These are phyloP conservation scores for Diogma glabrata DNA, from an alignment of 2,888 invertebrate species.

Conservation along the genomic window DNA sequence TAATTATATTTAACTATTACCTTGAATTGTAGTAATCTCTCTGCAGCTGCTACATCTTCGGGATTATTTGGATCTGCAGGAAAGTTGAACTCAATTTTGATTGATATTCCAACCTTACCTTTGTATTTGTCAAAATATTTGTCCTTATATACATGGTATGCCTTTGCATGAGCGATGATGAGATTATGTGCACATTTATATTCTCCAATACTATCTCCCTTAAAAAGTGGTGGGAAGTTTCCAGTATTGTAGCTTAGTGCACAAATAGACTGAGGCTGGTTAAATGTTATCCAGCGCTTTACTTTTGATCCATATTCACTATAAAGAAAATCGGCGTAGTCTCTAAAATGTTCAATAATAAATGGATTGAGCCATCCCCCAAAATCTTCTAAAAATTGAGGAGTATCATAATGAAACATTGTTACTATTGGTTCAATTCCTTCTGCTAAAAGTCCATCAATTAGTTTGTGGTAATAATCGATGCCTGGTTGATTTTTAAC, in stretches of 20 bases:
- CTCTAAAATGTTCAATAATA: constrained; percentile 38
- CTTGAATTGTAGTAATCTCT: too few species aligned
- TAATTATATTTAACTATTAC: too few species aligned
- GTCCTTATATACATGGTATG: constrained; percentile 30
- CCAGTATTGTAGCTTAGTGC: constrained; percentile 38
- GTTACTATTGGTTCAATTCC: constrained; percentile 50
- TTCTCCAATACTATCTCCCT: constrained; percentile 37
- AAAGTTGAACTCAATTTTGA: constrained; percentile 24
- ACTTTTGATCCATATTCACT: constrained; percentile 39
- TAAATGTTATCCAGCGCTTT: constrained; percentile 47
- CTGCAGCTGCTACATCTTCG: constrained; percentile 11
- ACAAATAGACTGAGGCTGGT: constrained; percentile 41
- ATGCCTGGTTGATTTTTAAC: constrained; percentile 25
- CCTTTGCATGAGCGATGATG: constrained; percentile 41
- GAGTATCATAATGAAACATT: constrained; percentile 44
- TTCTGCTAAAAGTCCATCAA: constrained; percentile 6
- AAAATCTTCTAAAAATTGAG: constrained; percentile 40
- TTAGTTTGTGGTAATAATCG: constrained; percentile 2
- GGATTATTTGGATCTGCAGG: constrained; percentile 20
- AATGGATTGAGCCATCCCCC: constrained; percentile 41
- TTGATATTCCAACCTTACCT: constrained; percentile 28
- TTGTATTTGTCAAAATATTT: constrained; percentile 18
- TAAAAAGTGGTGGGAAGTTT: constrained; percentile 25
- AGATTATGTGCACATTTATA: constrained; percentile 41
- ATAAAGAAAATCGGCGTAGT: constrained; percentile 39